These are phyloP conservation scores for Dipus sagitta DNA, from an alignment of 2,797 vertebrate genomes.

Conservation along the genomic window DNA sequence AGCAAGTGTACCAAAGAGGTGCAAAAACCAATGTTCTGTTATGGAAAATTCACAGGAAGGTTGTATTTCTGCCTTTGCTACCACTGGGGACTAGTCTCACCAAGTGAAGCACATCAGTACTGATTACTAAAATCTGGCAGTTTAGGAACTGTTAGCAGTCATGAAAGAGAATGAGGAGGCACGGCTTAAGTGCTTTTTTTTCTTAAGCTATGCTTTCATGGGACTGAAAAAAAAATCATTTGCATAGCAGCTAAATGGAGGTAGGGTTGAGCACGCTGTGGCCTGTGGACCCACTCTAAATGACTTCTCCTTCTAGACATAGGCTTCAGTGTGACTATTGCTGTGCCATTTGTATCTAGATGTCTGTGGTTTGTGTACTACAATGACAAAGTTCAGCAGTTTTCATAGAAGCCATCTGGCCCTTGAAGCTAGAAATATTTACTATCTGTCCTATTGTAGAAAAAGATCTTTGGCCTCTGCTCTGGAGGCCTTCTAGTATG, in stretches of 20 bases:
- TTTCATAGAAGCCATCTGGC: background rate
- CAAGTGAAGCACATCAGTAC: background rate
- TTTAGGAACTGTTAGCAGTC: background rate
- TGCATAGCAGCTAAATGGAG: conserved; percentile 12
- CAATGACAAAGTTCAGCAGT: conserved; percentile 12
- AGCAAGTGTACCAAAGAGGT: conserved; percentile 25
- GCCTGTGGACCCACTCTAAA: background rate
- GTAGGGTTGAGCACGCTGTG: background rate
- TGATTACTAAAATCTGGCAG: background rate
- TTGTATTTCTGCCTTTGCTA: background rate
- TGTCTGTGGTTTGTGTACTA: background rate
- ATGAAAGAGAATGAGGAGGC: background rate
- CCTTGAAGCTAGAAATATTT: background rate
- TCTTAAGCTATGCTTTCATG: background rate
- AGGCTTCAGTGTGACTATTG: background rate
- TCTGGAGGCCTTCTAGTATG: background rate
- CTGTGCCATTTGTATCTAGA: background rate
- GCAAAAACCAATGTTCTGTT: background rate
- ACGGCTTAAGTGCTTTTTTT: background rate
- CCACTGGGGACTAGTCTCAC: background rate
- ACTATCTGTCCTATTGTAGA: background rate
- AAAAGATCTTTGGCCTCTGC: background rate
- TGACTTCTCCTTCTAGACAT: conserved; percentile 42
- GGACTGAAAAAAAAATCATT: conserved; percentile 5
- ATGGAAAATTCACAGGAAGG: conserved; percentile 68